Base-by-base conservation (phyloP, 1,140 invertebrate genomes). In the Telenomus remus region DNA sequence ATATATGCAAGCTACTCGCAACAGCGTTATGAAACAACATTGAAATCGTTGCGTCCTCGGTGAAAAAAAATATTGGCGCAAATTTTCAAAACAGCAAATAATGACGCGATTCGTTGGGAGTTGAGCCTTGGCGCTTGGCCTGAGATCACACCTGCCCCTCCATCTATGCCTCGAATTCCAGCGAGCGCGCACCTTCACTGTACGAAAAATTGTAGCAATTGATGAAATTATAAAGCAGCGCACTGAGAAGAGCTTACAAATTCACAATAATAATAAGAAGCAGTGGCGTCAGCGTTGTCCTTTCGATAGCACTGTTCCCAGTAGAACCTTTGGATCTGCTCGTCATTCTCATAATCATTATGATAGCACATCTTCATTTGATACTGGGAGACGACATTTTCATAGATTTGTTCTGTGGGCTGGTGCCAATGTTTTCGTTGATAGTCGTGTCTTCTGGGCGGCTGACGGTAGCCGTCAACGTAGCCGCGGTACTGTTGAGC, bases 261-360 rank as follows among this genome's bases (percentile, higher is more conserved):
- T 88, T 88, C 87, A 68, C 86, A 88, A 54, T 88, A 88, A 76
- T 88, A 88, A 61, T 88, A 88, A n/a, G n/a, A n/a, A 0, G 86
- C 85, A 4, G 85, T 85, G 15, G 86, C 84, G 51, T 88, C 86
- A 39, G 74, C 81, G 61, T 87, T 83, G 47, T 86, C 80, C 10
- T 82, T 79, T 12, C 82, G 77, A 42, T 88, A 88, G 71, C 86
- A 88, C 74, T 88, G 87, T 55, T 88, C 86, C 87, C 87, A 88
- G 46, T 88, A 88, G 37, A 88, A 88, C 16, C 85, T 79, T 56
- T 88, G 87, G 19, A 88, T 88, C 54, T 88, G 86, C 57, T 88
- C 86, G 66, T 88, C 87, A 55, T 88, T 88, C 53, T 88, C 87
- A 47, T 88, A 88, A 63, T 88, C 87, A 56, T 88, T 88, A 19